phyloP scores from a whole-genome alignment of 2,113 vertebrate species.

The Astur gentilis region DNA sequence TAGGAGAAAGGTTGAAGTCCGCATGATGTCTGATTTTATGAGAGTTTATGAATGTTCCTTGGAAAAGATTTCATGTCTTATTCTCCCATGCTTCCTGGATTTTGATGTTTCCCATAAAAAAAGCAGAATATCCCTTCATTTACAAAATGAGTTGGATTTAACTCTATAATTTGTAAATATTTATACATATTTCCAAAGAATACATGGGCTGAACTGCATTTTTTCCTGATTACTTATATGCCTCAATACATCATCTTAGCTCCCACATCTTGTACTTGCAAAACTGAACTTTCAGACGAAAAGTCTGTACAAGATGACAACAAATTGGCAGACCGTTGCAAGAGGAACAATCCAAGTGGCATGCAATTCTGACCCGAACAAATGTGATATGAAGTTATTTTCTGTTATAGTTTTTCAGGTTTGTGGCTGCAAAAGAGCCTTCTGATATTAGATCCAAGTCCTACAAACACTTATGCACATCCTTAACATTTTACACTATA shows the following conservation, averaged over 20 bases:
- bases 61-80: conserved; percentile 37
- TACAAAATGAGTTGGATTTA: conserved; percentile 72
- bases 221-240: conserved; percentile 72
- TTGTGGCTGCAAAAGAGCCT: background rate
- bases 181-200: conserved; percentile 75
- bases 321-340: background rate
- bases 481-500: background rate
- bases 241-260: conserved; percentile 68
- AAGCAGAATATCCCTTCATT: conserved; percentile 68
- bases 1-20: conserved; percentile 36
- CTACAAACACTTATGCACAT: background rate
- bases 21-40: conserved; percentile 26
- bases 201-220: conserved; percentile 70
- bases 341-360: conserved; percentile 3
- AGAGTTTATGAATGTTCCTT: conserved; percentile 40
- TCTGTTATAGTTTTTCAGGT: background rate
- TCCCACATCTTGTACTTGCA: conserved; percentile 65
- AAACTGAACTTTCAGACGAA: conserved; percentile 63
- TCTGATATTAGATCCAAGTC: background rate
- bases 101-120: conserved; percentile 55
- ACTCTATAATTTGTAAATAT: conserved; percentile 75
- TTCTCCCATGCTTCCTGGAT: conserved; percentile 49
- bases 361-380: conserved; percentile 7
- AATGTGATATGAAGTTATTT: background rate
- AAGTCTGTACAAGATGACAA: conserved; percentile 47